Evolutionary conservation across 2,797 vertebrate species (phyloP), one percentile per base, ranked within the genome.

Genomic region (Fistularia tabacaria): DNA sequence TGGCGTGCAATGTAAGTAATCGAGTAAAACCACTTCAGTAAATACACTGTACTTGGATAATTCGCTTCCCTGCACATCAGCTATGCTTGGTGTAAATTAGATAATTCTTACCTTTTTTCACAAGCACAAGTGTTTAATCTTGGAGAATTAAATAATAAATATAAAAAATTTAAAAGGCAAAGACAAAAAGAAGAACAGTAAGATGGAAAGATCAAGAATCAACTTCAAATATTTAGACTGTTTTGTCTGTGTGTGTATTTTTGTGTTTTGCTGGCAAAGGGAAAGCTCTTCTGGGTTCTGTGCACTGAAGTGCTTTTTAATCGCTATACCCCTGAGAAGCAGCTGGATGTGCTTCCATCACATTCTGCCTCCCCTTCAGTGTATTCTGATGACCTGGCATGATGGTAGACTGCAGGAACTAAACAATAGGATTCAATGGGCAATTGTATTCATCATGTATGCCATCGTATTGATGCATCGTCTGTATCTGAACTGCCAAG

Each of bases 121-220:
- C 81, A 82, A 77, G 46, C 62, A 54, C 61, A 48, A 38, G 64
- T 68, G 64, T 79, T 85, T 82, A 83, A 86, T 85, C 73, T 68
- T 38, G 56, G 64, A 69, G 80, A 77, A 59, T 65, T 51, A 68
- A 71, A 75, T 8, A 78, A 75, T 79, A 75, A 67, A 64, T 75
- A 85, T 88, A 69, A 86, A 87, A 87, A 86, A 87, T 87, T 83
- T 85, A 87, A 55, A 57, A 71, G 64, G 47, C 56, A 80, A 82
- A 76, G 80, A 81, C 68, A 73, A 82, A 54, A 86, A 71, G 64
- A 55, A 40, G 49, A 65, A 74, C 64, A 67, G 58, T 60, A 54
- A 74, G 63, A 83, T 74, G 51, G 71, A 77, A 57, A 64, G 76
- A 76, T 75, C 57, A 74, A 85, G 64, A 64, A 47, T 63, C 51